Conservation (phyloP, 1,140 invertebrate genomes). For the Heliconius hewitsoni region DNA sequence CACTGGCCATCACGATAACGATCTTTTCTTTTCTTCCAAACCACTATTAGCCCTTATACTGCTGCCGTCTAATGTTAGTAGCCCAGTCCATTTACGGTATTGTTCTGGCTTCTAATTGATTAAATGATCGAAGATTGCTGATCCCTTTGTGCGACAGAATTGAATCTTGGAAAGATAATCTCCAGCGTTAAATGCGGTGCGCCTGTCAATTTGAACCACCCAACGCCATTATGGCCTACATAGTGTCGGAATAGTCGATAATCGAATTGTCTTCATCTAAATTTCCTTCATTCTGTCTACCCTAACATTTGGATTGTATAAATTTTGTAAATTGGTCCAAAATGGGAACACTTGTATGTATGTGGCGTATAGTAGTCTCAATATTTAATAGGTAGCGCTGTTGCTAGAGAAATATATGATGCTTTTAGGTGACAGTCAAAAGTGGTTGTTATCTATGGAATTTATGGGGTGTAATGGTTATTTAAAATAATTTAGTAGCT, state of each 20-base stretch:
- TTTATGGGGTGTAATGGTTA: neutral
- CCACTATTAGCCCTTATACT: conserved; percentile 23
- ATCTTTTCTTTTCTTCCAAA: conserved; percentile 25
- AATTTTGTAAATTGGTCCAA: conserved; percentile 6
- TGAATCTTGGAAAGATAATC: conserved; percentile 34
- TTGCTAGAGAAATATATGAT: neutral
- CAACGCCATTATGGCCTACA: conserved; percentile 17
- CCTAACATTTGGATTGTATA: conserved; percentile 8
- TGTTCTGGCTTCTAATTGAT: conserved; percentile 37
- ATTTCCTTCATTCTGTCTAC: neutral
- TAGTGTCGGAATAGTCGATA: conserved; percentile 9
- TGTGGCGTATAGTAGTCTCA: conserved; percentile 1
- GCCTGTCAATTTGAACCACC: conserved; percentile 20
- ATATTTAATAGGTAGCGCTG: conserved; percentile 1
- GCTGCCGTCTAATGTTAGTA: conserved; percentile 23
- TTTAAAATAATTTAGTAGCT: neutral
- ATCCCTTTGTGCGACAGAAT: conserved; percentile 28
- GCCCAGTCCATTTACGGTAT: conserved; percentile 29
- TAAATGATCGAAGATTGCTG: conserved; percentile 40
- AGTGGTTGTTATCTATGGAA: neutral
- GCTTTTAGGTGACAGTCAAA: conserved; percentile 1
- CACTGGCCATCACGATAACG: conserved; percentile 20
- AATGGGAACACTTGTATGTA: neutral
- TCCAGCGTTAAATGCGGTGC: conserved; percentile 22
- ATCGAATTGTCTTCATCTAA: conserved; percentile 13